Evolutionary conservation across 2,888 invertebrate genomes (phyloP), one percentile per base, ranked within the genome.

Genomic region (Eupithecia insigniata): DNA sequence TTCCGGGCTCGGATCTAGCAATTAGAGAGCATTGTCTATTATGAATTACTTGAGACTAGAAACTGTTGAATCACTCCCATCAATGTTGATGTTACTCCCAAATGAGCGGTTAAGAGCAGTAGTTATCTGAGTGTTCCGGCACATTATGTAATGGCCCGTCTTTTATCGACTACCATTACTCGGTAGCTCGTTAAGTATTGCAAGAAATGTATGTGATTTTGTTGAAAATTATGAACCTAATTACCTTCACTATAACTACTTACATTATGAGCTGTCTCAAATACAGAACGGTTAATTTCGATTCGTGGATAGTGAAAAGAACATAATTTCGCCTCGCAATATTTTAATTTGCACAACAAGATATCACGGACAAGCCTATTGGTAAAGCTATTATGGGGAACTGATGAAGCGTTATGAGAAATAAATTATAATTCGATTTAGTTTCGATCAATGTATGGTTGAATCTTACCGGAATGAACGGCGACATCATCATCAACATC

Each of bases 401-500:
- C 72, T 70, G 77, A 76, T 73, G 70, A 66, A 71, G 72, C 67
- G 69, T 71, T 65, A 73, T 77, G 67, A 76, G 78, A 77, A 78
- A 75, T 81, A 78, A 79, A 80, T 78, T 76, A 73, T 67, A 78
- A 80, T 81, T 77, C 70, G 71, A 34, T 77, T 73, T 75, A 80
- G 76, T 62, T 67, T 67, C 46, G 51, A 73, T 62, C 46, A 67
- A 8, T 65, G 58, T 16, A 22, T 5, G 46, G 32, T 71, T 61
- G 22, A 76, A 73, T 75, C 92, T 95, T 95, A 97, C 96, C 96
- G 84, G 97, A 97, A 93, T 96, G 97, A 82, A 96, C 95, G 77
- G 95, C 96, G 76, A 96, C 96, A 80, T 96, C 96, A 82, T 96
- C 96, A 80, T 96, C 96, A 18, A 95, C 95, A 82, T 95, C 95